Conservation (phyloP, 1,140 invertebrate species). For the Bombus consobrinus region DNA sequence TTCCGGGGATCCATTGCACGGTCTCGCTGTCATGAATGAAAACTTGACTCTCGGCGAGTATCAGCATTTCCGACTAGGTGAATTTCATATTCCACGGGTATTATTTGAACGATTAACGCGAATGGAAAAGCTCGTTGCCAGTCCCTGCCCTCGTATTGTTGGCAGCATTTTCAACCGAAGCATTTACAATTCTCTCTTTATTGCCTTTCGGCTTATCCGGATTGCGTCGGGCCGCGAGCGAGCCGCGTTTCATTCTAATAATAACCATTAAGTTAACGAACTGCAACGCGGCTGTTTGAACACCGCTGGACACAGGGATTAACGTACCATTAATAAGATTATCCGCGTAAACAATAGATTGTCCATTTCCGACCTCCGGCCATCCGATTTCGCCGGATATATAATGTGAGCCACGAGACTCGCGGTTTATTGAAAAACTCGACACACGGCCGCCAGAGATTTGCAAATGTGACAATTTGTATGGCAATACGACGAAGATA, state of each 20-base stretch:
- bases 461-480: not conserved
- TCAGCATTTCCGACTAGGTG: slow-evolving; percentile 59
- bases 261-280: slow-evolving; percentile 71
- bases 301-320: slow-evolving; percentile 62
- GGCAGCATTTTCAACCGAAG: slow-evolving; percentile 67
- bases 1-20: slow-evolving; percentile 5
- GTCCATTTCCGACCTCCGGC: slow-evolving; percentile 58
- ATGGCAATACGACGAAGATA: not conserved
- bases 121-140: slow-evolving; percentile 50
- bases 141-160: slow-evolving; percentile 56
- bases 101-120: slow-evolving; percentile 70
- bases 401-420: slow-evolving; percentile 42
- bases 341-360: slow-evolving; percentile 70
- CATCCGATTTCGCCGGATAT: slow-evolving; percentile 54
- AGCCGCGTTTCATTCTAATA: slow-evolving; percentile 69
- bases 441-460: not conserved
- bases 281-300: slow-evolving; percentile 68
- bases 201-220: slow-evolving; percentile 71
- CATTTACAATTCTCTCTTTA: slow-evolving; percentile 71
- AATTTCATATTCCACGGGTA: slow-evolving; percentile 63
- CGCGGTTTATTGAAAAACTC: slow-evolving; percentile 59
- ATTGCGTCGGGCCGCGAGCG: slow-evolving; percentile 65
- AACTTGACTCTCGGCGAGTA: slow-evolving; percentile 39
- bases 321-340: slow-evolving; percentile 70
- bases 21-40: slow-evolving; percentile 48